Evolutionary conservation across 1,140 invertebrate species (phyloP).

Genomic region (Drosophila sulfurigaster): DNA sequence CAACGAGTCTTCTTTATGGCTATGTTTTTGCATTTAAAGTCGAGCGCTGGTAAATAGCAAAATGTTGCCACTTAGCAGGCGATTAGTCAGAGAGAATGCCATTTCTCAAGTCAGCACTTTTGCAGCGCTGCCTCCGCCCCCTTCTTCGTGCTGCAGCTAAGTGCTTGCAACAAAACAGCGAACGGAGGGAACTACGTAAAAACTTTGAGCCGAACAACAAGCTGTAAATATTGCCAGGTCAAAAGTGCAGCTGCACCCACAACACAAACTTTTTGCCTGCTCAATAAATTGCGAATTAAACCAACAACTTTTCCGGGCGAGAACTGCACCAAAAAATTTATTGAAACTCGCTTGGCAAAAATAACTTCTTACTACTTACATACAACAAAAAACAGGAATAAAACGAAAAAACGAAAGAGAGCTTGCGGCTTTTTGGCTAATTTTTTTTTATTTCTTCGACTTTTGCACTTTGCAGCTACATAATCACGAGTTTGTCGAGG

Average conservation of each 20-base stretch:
- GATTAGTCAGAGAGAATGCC: conserved; percentile 43
- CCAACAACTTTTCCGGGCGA: conserved; percentile 59
- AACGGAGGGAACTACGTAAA: conserved; percentile 13
- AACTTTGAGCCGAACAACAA: conserved; percentile 43
- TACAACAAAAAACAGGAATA: no score
- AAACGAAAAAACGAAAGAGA: no score
- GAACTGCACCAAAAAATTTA: conserved; percentile 50
- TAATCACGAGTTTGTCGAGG: conserved; percentile 97
- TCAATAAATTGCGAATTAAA: conserved; percentile 74
- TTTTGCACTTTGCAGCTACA: conserved; percentile 89
- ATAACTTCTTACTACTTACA: conserved; percentile 21
- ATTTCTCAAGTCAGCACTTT: conserved; percentile 41
- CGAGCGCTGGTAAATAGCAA: not conserved
- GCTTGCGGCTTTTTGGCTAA: conserved; percentile 52
- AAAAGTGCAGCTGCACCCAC: conserved; percentile 59
- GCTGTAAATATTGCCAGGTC: conserved; percentile 58
- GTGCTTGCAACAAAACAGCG: conserved; percentile 40
- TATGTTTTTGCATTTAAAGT: conserved; percentile 2
- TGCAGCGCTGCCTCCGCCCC: not conserved
- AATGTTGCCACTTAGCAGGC: conserved; percentile 46
- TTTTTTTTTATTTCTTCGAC: conserved; percentile 35
- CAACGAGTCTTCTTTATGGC: not conserved
- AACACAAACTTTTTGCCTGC: conserved; percentile 58
- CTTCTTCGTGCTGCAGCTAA: not conserved
- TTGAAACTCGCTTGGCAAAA: conserved; percentile 41